Evolutionary conservation across 2,797 vertebrate species (phyloP).

Genomic region (Dermochelys coriacea): DNA sequence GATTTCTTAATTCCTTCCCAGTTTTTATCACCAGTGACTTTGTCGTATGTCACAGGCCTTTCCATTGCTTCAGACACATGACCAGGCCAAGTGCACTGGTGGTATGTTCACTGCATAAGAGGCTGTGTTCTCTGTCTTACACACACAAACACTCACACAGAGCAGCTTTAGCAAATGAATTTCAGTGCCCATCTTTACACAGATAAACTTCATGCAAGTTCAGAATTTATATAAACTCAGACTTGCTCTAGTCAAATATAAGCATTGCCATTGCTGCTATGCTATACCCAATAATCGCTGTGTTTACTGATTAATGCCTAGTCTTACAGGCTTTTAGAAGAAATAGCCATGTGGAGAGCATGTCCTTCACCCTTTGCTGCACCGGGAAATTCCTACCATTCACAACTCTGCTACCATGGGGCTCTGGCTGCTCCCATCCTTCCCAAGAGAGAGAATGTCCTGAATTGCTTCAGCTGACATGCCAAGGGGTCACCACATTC

Average conservation of each 20-base stretch:
- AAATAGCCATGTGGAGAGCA: background rate
- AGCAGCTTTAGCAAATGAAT: background rate
- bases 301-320: slow-evolving; percentile 13
- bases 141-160: background rate
- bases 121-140: background rate
- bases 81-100: background rate
- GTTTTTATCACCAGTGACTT: background rate
- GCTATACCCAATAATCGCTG: background rate
- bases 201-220: background rate
- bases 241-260: background rate
- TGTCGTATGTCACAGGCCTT: background rate
- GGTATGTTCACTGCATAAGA: background rate
- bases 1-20: background rate
- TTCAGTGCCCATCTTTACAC: background rate
- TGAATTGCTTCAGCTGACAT: background rate
- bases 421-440: background rate
- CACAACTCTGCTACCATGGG: background rate
- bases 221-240: background rate
- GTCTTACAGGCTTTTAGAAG: background rate
- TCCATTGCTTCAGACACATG: background rate
- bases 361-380: background rate
- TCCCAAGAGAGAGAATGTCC: background rate
- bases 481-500: too few relatives aligned
- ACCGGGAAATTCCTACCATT: fast-evolving
- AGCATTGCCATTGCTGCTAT: background rate